phyloP scores from a whole-genome alignment of 2,113 vertebrate species.

The Probosciger aterrimus region DNA sequence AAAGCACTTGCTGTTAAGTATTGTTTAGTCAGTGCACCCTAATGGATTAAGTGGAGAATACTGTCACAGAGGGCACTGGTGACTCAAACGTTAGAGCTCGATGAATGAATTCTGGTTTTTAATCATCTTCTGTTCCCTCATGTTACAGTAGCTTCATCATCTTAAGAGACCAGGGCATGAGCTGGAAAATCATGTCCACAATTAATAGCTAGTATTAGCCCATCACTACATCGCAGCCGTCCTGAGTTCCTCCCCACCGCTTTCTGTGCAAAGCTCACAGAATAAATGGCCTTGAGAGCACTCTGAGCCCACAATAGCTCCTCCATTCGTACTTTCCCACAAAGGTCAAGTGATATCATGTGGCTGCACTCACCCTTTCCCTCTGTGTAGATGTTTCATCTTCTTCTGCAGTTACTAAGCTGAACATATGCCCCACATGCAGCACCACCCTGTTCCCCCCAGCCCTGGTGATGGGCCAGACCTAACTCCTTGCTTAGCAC shows the following conservation, averaged over 20 bases:
- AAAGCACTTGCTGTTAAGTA: background rate
- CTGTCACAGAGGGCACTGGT: background rate
- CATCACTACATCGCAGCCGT: background rate
- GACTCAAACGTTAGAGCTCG: background rate
- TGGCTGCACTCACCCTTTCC: background rate
- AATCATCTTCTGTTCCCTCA: background rate
- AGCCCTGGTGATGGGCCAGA: background rate
- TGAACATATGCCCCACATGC: background rate
- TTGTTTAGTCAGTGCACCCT: background rate
- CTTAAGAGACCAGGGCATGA: background rate
- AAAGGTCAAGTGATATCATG: background rate
- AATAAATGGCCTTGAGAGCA: background rate
- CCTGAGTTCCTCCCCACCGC: background rate
- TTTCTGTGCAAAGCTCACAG: background rate
- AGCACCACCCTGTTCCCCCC: accelerated
- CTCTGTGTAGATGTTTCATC: too few species aligned
- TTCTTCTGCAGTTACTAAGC: background rate
- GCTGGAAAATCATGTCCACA: background rate
- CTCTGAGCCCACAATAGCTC: background rate
- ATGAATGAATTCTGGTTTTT: background rate
- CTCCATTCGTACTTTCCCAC: background rate
- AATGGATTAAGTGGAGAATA: background rate
- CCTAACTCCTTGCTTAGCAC: background rate
- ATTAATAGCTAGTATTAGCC: background rate
- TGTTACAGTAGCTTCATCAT: background rate